These are phyloP conservation scores for Lethrus apterus DNA, from an alignment of 1,140 invertebrate genomes.

Conservation along the genomic window DNA sequence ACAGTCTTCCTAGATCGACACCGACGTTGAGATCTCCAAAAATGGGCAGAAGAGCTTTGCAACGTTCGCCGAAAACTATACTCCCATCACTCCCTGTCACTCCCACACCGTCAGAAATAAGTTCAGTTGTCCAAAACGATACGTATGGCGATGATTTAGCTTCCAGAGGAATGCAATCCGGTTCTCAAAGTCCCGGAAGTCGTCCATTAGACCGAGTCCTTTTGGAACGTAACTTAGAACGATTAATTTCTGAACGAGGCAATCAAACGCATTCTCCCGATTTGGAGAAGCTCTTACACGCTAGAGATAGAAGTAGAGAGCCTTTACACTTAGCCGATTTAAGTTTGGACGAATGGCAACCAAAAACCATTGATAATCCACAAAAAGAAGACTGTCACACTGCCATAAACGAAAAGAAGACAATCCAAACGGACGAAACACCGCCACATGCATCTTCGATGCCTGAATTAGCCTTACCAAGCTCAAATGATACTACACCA, in stretches of 20 bases:
- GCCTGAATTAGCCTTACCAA: conserved; percentile 50
- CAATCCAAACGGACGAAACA: conserved; percentile 19
- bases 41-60: conserved; percentile 48
- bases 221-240: conserved; percentile 52
- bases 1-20: conserved; percentile 21
- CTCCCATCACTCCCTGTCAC: conserved; percentile 34
- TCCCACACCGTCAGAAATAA: conserved; percentile 31
- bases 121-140: conserved; percentile 16
- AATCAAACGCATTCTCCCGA: conserved; percentile 30
- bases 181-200: conserved; percentile 34
- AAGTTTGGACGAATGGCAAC: conserved; percentile 44
- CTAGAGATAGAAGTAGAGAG: conserved; percentile 50
- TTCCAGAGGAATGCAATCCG: conserved; percentile 32
- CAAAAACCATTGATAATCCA: conserved; percentile 30
- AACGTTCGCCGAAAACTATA: conserved; percentile 37
- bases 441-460: conserved; percentile 55
- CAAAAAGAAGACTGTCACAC: conserved; percentile 20
- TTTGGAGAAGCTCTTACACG: conserved; percentile 48
- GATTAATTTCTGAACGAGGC: conserved; percentile 42
- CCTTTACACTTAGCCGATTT: conserved; percentile 49
- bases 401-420: conserved; percentile 19
- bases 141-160: conserved; percentile 38
- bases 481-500: conserved; percentile 21
- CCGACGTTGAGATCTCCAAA: conserved; percentile 47
- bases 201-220: conserved; percentile 51